Conservation (phyloP, 2,113 vertebrate species). For the Odocoileus hemionus region DNA sequence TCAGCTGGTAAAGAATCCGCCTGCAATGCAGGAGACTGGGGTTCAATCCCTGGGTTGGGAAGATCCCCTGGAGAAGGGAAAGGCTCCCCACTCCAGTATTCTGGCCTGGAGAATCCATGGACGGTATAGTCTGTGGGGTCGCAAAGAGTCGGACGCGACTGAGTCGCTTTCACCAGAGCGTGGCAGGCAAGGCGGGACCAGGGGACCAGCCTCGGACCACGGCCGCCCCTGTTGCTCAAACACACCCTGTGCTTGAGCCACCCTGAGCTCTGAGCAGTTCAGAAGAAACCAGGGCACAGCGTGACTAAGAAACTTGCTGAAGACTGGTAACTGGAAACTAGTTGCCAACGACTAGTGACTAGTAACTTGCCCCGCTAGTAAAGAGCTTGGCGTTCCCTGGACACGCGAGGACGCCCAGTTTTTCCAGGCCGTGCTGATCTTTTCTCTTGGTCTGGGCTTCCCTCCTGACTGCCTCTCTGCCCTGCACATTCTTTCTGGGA, state of each 20-base stretch:
- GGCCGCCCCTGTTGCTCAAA: not conserved
- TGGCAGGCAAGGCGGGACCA: not conserved
- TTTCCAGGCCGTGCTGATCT: not conserved
- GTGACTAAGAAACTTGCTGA: not conserved
- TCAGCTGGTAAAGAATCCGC: not conserved
- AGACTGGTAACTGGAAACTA: not conserved
- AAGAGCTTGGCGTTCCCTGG: not conserved
- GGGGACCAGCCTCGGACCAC: rapidly evolving
- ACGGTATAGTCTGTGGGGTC: not conserved
- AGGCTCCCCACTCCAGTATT: not conserved
- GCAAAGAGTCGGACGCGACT: not conserved
- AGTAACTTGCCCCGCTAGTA: not conserved
- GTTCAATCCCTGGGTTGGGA: not conserved
- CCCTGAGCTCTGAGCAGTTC: not conserved
- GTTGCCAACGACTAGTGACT: not conserved
- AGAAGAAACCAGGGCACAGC: not conserved
- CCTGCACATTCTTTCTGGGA: not conserved
- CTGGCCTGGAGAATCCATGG: not conserved
- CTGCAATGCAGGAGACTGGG: not conserved
- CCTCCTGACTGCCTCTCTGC: not conserved
- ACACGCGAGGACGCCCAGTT: too few species aligned
- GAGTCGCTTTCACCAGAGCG: rapidly evolving
- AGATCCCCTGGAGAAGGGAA: not conserved
- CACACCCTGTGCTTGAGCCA: not conserved
- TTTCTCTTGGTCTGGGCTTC: not conserved